These are phyloP conservation scores for Dipodomys ordii DNA, from an alignment of 2,113 vertebrate species.

Conservation along the genomic window DNA sequence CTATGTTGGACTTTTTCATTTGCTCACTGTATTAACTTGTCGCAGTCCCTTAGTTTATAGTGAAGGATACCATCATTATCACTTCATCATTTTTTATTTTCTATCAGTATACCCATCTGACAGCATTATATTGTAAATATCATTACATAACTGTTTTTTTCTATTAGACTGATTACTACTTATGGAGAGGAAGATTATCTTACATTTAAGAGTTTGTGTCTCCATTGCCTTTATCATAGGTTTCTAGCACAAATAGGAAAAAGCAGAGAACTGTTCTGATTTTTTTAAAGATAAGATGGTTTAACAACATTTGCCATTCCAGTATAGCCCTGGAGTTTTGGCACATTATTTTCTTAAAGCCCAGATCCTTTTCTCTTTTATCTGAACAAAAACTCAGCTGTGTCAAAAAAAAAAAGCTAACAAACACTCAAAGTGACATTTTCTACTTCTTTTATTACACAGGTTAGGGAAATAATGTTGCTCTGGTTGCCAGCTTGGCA, in stretches of 20 bases:
- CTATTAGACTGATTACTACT: neutral
- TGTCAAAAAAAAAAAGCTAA: neutral
- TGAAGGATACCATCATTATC: neutral
- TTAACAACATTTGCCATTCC: neutral
- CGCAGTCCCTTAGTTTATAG: neutral
- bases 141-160: neutral
- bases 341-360: slow-evolving; percentile 11
- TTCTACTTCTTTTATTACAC: neutral
- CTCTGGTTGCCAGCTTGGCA: slow-evolving; percentile 21
- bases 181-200: slow-evolving; percentile 63
- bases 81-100: slow-evolving; percentile 21
- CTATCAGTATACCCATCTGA: neutral
- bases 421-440: neutral
- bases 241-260: slow-evolving; percentile 36
- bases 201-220: slow-evolving; percentile 13
- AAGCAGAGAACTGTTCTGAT: neutral
- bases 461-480: neutral
- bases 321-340: neutral
- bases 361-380: slow-evolving; percentile 22
- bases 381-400: neutral
- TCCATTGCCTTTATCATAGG: slow-evolving; percentile 28
- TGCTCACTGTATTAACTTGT: neutral
- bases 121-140: neutral
- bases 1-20: neutral
- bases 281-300: neutral